Evolutionary conservation across 2,888 invertebrate species (phyloP).

Genomic region (Argyresthia goedartella): DNA sequence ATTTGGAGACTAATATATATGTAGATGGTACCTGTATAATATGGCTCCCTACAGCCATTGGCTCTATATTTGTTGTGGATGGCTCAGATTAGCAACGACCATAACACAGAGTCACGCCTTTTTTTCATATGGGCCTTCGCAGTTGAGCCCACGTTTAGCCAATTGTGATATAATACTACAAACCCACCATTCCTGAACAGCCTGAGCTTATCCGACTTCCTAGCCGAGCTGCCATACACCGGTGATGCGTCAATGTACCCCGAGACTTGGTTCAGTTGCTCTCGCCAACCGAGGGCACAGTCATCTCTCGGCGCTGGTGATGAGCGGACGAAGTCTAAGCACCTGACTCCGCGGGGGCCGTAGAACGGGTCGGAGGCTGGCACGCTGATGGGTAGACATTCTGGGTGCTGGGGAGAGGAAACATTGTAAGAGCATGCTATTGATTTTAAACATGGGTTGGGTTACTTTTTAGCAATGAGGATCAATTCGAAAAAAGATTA

Average conservation of each 20-base stretch:
- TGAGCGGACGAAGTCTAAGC: conserved; percentile 87
- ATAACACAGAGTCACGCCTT: too few relatives aligned
- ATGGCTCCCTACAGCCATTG: too few relatives aligned
- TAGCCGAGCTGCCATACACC: conserved; percentile 83
- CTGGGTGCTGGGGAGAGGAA: conserved; percentile 75
- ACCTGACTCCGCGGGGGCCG: conserved; percentile 77
- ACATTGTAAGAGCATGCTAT: background rate
- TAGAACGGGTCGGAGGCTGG: conserved; percentile 80
- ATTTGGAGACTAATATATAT: too few relatives aligned
- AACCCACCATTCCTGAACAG: conserved; percentile 77
- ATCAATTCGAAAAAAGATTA: background rate
- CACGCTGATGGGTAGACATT: conserved; percentile 86
- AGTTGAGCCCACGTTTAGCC: too few relatives aligned
- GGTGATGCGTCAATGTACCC: conserved; percentile 86
- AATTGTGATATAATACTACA: background rate
- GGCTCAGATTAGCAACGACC: too few relatives aligned
- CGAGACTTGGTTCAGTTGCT: conserved; percentile 88
- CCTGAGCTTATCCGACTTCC: conserved; percentile 80
- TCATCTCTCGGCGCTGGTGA: conserved; percentile 84
- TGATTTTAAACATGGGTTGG: too few relatives aligned
- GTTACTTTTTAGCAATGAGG: too few relatives aligned
- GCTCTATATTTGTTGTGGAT: too few relatives aligned
- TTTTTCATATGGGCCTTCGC: too few relatives aligned
- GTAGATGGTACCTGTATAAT: too few relatives aligned
- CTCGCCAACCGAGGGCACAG: conserved; percentile 85